Conservation (phyloP, 2,113 vertebrate genomes). For the Pterocles burchelli region DNA sequence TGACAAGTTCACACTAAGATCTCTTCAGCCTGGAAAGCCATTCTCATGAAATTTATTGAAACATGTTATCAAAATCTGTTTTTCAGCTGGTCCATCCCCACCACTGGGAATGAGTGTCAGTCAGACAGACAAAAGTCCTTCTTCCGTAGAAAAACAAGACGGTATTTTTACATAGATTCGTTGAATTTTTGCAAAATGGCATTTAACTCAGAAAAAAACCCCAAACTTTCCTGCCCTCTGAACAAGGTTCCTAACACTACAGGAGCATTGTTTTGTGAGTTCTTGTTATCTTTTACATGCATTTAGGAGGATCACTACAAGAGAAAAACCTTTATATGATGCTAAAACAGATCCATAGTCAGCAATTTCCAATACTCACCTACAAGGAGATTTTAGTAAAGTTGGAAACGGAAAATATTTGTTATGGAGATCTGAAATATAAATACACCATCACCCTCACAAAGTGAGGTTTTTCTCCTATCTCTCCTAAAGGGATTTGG, state of each 20-base stretch:
- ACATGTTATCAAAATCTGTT: neutral
- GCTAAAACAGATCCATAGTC: neutral
- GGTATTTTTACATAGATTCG: neutral
- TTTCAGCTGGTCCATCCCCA: neutral
- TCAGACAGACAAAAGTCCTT: neutral
- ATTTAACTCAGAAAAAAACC: neutral
- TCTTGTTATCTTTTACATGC: neutral
- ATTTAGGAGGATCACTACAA: neutral
- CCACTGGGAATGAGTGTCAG: neutral
- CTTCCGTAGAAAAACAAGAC: neutral
- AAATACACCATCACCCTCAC: neutral
- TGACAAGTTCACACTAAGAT: neutral
- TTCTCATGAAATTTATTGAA: neutral
- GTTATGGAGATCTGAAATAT: neutral
- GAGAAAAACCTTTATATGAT: neutral
- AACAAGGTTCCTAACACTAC: neutral
- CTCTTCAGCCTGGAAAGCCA: neutral
- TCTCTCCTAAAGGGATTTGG: slow-evolving; percentile 18
- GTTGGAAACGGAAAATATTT: neutral
- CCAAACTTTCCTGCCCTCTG: neutral
- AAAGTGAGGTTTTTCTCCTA: neutral
- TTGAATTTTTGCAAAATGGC: neutral
- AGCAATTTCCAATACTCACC: neutral
- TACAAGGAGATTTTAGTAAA: neutral
- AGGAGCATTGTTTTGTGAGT: neutral